These are phyloP conservation scores for Hydrotaea diabolus DNA, from an alignment of 2,888 invertebrate genomes.

Conservation along the genomic window DNA sequence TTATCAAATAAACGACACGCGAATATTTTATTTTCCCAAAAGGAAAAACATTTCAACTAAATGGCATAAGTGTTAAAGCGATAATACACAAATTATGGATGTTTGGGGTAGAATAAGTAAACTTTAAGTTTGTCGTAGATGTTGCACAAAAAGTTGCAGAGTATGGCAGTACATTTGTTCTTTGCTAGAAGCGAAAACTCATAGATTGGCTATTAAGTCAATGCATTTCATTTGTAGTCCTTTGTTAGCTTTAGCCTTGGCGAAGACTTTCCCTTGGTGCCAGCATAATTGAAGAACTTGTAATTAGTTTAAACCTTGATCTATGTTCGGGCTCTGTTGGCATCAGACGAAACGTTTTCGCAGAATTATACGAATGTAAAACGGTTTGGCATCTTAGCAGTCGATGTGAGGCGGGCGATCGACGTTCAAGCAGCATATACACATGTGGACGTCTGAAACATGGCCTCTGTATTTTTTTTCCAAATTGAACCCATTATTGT, in stretches of 20 bases:
- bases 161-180: neutral
- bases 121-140: too few relatives aligned
- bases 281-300: conserved; percentile 21
- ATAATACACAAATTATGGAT: too few relatives aligned
- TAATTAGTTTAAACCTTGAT: conserved; percentile 57
- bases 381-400: conserved; percentile 13
- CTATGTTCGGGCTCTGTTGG: conserved; percentile 55
- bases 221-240: neutral
- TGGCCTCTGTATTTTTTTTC: conserved; percentile 62
- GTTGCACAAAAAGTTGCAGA: too few relatives aligned
- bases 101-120: too few relatives aligned
- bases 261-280: neutral
- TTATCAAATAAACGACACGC: neutral
- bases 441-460: conserved; percentile 49
- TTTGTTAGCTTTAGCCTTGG: neutral
- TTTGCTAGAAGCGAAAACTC: too few relatives aligned
- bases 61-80: neutral
- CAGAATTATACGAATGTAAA: conserved; percentile 32
- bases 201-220: neutral
- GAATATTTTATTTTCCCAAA: neutral
- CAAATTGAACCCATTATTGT: conserved; percentile 68
- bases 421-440: too few relatives aligned
- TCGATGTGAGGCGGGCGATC: conserved; percentile 30
- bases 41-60: neutral
- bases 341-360: conserved; percentile 47